Evolutionary conservation across 2,888 invertebrate genomes (phyloP), one percentile per base, ranked within the genome.

Genomic region (Eilema sororculum): DNA sequence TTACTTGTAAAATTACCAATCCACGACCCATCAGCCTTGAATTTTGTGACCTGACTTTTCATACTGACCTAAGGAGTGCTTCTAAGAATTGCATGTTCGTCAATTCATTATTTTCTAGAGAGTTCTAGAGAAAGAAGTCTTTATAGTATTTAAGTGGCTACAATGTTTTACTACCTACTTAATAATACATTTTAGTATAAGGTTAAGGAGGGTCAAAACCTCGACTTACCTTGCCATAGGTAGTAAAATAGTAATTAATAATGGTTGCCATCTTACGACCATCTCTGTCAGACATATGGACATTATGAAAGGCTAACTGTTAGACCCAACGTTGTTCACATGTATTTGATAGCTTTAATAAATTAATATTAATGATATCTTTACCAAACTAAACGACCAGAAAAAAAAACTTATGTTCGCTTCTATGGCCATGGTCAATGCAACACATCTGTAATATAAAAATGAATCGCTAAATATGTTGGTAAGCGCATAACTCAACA

Each of bases 181-280:
- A 78, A 68, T 77, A 71, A 71, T 87, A 84, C 83, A 85, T 84
- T 80, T 74, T 68, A 78, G 67, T 73, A 69, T 77, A 46, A 28
- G 20, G 25, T 28, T 20, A 63, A 69, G 74, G 57, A 20, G 65
- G 77, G 83, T 85, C 85, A 85, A 77, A 78, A 78, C 76, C 75
- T 41, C 25, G 24, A 9, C 5, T 61, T 37, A 37, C 6, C 25
- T 78, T 74, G 59, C 68, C 73, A 65, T 79, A 72, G 71, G 79
- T 73, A 75, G 75, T 84, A 82, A 87, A 87, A 83, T 64, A 65
- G 75, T 62, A 72, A 74, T 78, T 78, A 81, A 78, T 74, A 75
- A 75, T 78, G 72, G 79, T 81, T 79, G 75, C 28, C 63, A 64
- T 77, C 77, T 75, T 73, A 57, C 65, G 67, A 72, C 56, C 58